These are phyloP conservation scores for Sinonovacula constricta DNA, from an alignment of 1,140 invertebrate genomes.

Conservation along the genomic window DNA sequence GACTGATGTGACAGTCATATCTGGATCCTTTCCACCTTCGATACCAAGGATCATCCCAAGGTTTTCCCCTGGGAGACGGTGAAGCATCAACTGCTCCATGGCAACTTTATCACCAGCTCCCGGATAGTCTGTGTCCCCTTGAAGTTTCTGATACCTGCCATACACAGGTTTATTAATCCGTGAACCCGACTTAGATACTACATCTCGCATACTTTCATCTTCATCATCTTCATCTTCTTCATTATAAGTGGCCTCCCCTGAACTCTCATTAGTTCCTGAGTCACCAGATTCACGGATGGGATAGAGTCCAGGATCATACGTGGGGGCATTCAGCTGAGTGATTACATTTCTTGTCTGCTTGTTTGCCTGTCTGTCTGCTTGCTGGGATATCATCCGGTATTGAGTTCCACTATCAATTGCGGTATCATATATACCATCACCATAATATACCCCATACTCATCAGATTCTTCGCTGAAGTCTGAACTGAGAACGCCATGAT, in stretches of 20 bases:
- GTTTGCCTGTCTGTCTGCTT: conserved; percentile 6
- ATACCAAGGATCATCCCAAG: conserved; percentile 95
- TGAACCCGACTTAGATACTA: conserved; percentile 46
- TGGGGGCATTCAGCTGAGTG: conserved; percentile 8
- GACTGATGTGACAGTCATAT: conserved; percentile 85
- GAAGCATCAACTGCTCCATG: conserved; percentile 83
- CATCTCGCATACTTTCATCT: too few species aligned
- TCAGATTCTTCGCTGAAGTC: conserved; percentile 47
- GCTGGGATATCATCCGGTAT: neutral
- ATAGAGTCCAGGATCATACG: conserved; percentile 9
- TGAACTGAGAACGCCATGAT: conserved; percentile 21
- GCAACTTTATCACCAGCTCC: conserved; percentile 4
- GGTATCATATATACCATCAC: conserved; percentile 42
- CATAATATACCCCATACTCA: conserved; percentile 48
- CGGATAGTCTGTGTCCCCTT: neutral
- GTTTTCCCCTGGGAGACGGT: conserved; percentile 91
- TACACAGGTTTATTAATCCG: conserved; percentile 44
- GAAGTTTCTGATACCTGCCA: conserved; percentile 56
- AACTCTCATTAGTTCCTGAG: conserved; percentile 30
- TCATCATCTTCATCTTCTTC: conserved; percentile 45
- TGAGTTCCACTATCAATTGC: conserved; percentile 9
- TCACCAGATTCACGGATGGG: conserved; percentile 37
- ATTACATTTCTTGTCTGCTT: conserved; percentile 20
- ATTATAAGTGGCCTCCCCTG: neutral
- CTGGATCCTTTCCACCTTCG: conserved; percentile 87